A percentile compares a stretch with the other conserved stretches of the same genome.
phyloP scores from a whole-genome alignment of 92 coral and sea anemone genomes.

The Muricea muricata region DNA sequence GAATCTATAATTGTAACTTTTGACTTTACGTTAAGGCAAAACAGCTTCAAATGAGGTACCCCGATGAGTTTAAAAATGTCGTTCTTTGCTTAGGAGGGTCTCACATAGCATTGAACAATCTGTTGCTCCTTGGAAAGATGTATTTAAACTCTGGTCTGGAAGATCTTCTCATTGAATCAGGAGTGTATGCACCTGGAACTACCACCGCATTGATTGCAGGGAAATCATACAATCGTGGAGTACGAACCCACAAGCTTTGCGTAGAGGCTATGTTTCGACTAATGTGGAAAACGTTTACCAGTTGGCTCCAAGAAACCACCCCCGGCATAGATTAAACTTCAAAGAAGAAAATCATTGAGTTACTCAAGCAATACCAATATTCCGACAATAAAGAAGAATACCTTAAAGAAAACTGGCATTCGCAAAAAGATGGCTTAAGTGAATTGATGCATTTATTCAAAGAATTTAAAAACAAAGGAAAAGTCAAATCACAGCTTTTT shows the following conservation, averaged over 20 bases:
- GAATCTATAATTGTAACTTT: constrained; percentile 49
- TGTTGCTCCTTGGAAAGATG: constrained; percentile 12
- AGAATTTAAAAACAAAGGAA: constrained; percentile 45
- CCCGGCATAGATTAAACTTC: neutral
- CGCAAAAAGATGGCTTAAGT: constrained; percentile 25
- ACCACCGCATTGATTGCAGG: neutral
- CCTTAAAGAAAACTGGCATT: constrained; percentile 46
- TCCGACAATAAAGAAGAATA: constrained; percentile 21
- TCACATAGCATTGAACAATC: constrained; percentile 17
- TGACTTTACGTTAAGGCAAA: constrained; percentile 60
- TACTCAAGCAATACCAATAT: neutral
- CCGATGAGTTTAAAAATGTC: constrained; percentile 47
- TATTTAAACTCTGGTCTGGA: constrained; percentile 17
- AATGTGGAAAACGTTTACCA: constrained; percentile 55
- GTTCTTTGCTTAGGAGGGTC: constrained; percentile 44
- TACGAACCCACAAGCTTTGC: constrained; percentile 59
- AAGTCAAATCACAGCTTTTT: constrained; percentile 60
- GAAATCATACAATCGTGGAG: constrained; percentile 55
- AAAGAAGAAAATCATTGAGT: constrained; percentile 16
- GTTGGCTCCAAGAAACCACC: constrained; percentile 18
- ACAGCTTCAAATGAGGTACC: constrained; percentile 32
- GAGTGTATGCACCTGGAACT: constrained; percentile 26
- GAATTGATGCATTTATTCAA: constrained; percentile 40
- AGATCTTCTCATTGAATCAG: no score
- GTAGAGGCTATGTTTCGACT: constrained; percentile 62